Percentiles rank a stretch among this genome's conserved stretches.
Conservation (phyloP, 1,140 invertebrate genomes). For the Drosophila ananassae region DNA sequence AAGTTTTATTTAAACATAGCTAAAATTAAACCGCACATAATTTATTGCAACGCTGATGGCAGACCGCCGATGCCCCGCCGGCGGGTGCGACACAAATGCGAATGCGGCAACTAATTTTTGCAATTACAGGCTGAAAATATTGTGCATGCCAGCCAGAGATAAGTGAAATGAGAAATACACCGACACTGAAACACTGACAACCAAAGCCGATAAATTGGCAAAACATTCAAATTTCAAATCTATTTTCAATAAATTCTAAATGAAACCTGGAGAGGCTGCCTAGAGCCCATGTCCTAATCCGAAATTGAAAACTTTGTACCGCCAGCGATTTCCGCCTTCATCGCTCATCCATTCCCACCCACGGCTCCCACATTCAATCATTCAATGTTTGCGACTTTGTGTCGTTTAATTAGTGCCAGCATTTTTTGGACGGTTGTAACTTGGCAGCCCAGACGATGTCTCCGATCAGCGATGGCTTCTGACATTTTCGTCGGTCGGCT, state of each 20-base stretch:
- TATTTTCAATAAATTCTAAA: no score
- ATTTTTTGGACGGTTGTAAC: conserved; percentile 48
- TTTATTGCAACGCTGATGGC: conserved; percentile 44
- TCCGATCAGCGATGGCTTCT: conserved; percentile 42
- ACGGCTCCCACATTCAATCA: conserved; percentile 15
- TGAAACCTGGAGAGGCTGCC: no score
- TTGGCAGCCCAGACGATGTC: conserved; percentile 22
- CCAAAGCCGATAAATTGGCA: not conserved
- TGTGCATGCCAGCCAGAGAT: conserved; percentile 23
- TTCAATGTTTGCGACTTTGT: conserved; percentile 13
- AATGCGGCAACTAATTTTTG: conserved; percentile 39
- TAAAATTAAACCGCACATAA: conserved; percentile 68
- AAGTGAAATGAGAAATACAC: conserved; percentile 16
- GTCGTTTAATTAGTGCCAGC: conserved; percentile 55
- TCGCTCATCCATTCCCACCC: conserved; percentile 20
- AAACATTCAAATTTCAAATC: not conserved
- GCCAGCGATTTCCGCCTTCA: conserved; percentile 25
- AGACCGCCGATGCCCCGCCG: conserved; percentile 28
- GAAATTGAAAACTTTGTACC: no score
- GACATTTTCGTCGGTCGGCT: conserved; percentile 70
- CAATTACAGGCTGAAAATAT: conserved; percentile 53
- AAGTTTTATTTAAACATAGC: conserved; percentile 66
- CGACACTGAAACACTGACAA: no score
- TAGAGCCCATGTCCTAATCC: not conserved
- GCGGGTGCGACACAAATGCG: conserved; percentile 41